A percentile compares a stretch with the other conserved stretches of the same genome.
Evolutionary conservation across 2,888 invertebrate species (phyloP).

Genomic region (Drosophila koepferae): DNA sequence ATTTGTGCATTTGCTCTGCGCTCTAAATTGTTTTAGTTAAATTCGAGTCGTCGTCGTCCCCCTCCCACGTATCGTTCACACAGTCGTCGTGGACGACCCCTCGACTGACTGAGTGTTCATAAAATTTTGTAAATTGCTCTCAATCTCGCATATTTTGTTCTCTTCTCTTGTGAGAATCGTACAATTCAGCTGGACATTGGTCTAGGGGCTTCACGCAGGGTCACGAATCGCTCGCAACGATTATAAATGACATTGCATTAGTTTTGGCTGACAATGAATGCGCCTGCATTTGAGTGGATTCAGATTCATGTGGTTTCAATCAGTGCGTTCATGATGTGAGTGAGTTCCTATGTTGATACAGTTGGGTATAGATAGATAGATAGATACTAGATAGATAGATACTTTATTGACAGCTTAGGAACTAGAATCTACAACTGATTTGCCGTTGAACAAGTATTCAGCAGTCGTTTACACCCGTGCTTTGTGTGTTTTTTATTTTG

Average conservation of each 20-base stretch:
- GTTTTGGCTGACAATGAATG: slow-evolving; percentile 55
- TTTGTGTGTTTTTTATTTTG: slow-evolving; percentile 10
- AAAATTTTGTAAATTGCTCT: slow-evolving; percentile 65
- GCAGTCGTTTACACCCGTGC: not conserved
- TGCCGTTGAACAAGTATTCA: not conserved
- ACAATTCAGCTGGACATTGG: slow-evolving; percentile 48
- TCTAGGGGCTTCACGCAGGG: slow-evolving; percentile 8
- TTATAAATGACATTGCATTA: slow-evolving; percentile 80
- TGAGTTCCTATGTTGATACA: too few species aligned
- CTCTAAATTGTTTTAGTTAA: slow-evolving; percentile 67
- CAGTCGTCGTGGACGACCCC: slow-evolving; percentile 41
- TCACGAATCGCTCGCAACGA: slow-evolving; percentile 61
- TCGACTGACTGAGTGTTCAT: slow-evolving; percentile 41
- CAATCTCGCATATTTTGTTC: slow-evolving; percentile 30
- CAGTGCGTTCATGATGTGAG: slow-evolving; percentile 35
- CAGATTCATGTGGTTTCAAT: slow-evolving; percentile 47
- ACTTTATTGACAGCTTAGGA: not conserved
- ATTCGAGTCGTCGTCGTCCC: not conserved
- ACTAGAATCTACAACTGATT: not conserved
- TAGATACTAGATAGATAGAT: not conserved
- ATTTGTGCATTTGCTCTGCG: slow-evolving; percentile 38
- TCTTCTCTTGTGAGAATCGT: slow-evolving; percentile 41
- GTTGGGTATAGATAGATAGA: too few species aligned
- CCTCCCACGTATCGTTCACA: slow-evolving; percentile 22
- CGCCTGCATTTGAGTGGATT: slow-evolving; percentile 64